Evolutionary conservation across 2,797 vertebrate genomes (phyloP).

Genomic region (Schizopygopsis malacanthus): DNA sequence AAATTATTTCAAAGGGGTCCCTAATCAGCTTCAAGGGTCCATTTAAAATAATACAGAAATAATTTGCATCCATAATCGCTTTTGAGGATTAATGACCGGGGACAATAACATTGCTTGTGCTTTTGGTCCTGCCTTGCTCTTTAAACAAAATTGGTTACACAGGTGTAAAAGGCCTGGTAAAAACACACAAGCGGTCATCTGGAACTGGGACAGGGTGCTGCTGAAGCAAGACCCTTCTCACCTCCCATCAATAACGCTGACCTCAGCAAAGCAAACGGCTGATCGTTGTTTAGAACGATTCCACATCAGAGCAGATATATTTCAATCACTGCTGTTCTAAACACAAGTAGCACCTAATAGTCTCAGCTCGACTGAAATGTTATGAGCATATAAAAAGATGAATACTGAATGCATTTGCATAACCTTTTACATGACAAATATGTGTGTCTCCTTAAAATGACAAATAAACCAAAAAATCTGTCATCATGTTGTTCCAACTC

Average conservation of each 20-base stretch:
- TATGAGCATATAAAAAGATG: neutral
- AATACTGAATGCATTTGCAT: neutral
- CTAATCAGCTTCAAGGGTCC: neutral
- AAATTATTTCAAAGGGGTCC: neutral
- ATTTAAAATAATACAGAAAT: slow-evolving; percentile 7
- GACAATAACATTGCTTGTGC: neutral
- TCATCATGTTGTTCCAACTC: neutral
- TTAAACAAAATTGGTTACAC: slow-evolving; percentile 8
- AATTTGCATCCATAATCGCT: neutral
- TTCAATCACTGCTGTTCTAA: neutral
- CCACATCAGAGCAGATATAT: neutral
- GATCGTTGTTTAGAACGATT: neutral
- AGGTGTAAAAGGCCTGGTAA: neutral
- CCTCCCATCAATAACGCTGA: slow-evolving; percentile 15
- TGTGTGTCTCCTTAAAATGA: neutral
- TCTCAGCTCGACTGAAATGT: slow-evolving; percentile 2
- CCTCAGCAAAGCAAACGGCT: slow-evolving; percentile 21
- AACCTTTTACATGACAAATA: slow-evolving; percentile 7
- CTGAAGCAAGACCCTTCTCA: slow-evolving; percentile 1
- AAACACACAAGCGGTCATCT: neutral
- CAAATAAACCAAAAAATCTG: neutral
- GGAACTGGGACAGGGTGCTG: neutral
- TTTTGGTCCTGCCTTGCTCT: neutral
- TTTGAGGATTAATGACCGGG: neutral
- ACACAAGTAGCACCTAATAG: neutral